phyloP scores from a whole-genome alignment of 2,888 invertebrate genomes.

The Platycheirus rosarum region DNA sequence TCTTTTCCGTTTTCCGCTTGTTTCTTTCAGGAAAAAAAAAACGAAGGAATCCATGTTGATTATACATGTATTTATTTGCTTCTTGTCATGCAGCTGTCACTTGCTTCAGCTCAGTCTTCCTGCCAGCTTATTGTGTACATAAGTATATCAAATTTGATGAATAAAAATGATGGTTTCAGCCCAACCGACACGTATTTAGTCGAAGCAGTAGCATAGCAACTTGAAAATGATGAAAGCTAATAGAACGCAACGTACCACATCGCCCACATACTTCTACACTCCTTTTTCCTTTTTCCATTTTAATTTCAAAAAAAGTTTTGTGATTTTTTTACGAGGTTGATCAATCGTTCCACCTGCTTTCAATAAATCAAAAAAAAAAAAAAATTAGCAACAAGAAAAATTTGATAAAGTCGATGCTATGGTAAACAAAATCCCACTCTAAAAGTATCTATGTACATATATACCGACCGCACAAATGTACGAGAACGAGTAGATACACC shows the following conservation, averaged over 20 bases:
- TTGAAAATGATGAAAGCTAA: conserved; percentile 31
- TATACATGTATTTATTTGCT: conserved; percentile 36
- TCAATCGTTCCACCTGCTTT: conserved; percentile 68
- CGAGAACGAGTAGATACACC: too few relatives aligned
- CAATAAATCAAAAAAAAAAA: conserved; percentile 68
- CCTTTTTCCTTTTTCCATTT: conserved; percentile 30
- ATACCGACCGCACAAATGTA: too few relatives aligned
- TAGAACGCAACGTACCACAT: background rate
- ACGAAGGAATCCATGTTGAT: conserved; percentile 37
- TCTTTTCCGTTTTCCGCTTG: conserved; percentile 14
- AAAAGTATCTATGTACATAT: too few relatives aligned
- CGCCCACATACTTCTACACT: background rate
- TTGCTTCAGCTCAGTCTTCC: conserved; percentile 5
- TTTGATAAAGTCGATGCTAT: conserved; percentile 46
- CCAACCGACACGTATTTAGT: background rate
- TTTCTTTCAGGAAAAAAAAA: conserved; percentile 1
- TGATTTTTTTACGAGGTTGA: conserved; percentile 63
- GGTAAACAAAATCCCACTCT: conserved; percentile 21
- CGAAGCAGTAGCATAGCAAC: conserved; percentile 16
- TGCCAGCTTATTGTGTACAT: conserved; percentile 22
- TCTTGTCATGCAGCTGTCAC: conserved; percentile 51
- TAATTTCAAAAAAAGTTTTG: conserved; percentile 67
- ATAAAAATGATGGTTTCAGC: conserved; percentile 42
- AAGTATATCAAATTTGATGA: conserved; percentile 40
- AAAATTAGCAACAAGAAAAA: conserved; percentile 41